Conservation (phyloP, 1,140 invertebrate genomes). For the Geopemphigus sp. region DNA sequence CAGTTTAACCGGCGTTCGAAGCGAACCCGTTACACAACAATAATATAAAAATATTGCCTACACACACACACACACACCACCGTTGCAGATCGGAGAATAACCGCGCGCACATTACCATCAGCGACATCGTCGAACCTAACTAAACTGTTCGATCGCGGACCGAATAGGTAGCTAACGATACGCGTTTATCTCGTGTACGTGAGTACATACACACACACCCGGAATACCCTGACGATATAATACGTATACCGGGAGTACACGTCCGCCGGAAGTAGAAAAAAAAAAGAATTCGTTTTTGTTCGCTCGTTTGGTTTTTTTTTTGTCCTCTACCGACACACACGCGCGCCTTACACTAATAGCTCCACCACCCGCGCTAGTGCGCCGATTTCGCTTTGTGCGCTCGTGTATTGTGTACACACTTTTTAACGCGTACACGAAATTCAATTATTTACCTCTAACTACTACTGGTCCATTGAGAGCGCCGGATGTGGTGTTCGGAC, state of each 20-base stretch:
- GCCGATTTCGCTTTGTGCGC: too few species aligned
- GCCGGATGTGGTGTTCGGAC: slow-evolving; percentile 42
- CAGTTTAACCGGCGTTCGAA: slow-evolving; percentile 27
- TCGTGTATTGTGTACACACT: too few species aligned
- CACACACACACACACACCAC: not conserved
- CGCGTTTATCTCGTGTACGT: too few species aligned
- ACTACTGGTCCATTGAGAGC: slow-evolving; percentile 24
- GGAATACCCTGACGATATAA: too few species aligned
- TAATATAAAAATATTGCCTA: not conserved
- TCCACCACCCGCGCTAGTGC: too few species aligned
- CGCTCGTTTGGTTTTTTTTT: slow-evolving; percentile 10
- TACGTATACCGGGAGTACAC: too few species aligned
- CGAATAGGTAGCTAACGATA: too few species aligned
- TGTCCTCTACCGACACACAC: not conserved
- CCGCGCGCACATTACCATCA: not conserved
- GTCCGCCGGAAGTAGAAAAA: slow-evolving; percentile 36
- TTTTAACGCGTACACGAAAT: not conserved
- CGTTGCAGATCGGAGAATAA: slow-evolving; percentile 22
- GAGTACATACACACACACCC: too few species aligned
- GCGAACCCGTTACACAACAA: slow-evolving; percentile 36
- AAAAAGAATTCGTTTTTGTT: too few species aligned
- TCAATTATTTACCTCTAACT: slow-evolving; percentile 40
- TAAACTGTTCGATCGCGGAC: not conserved
- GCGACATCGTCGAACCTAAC: not conserved
- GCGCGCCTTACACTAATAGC: too few species aligned